Evolutionary conservation across 2,113 vertebrate species (phyloP).

Genomic region (Tricholaema leucomelas): DNA sequence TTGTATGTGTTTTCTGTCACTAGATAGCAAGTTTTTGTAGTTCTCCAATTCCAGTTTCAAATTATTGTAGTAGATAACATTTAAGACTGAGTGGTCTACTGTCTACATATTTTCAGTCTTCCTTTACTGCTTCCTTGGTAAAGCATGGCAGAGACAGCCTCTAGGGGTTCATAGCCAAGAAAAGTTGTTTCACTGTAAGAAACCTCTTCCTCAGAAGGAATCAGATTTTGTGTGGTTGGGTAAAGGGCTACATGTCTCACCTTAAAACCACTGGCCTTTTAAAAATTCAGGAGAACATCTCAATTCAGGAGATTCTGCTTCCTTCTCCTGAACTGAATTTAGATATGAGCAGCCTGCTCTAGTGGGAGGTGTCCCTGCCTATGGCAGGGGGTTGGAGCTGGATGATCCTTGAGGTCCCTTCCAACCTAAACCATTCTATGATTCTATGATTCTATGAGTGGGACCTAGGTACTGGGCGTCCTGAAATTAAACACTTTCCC

Average conservation of each 20-base stretch:
- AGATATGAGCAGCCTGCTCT: no score
- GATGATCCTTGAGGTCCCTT: no score
- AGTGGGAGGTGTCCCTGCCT: no score
- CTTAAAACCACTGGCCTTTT: not conserved
- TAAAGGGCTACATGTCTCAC: not conserved
- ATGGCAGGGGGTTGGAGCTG: no score
- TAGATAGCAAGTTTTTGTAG: not conserved
- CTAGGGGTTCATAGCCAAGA: not conserved
- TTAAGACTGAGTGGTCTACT: not conserved
- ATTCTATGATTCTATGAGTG: no score
- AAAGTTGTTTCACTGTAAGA: not conserved
- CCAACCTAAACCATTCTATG: no score
- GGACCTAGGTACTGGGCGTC: not conserved
- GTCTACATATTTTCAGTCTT: not conserved
- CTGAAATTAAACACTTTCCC: not conserved
- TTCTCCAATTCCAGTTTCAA: not conserved
- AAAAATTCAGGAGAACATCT: not conserved
- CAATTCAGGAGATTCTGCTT: not conserved
- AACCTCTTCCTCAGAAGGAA: not conserved
- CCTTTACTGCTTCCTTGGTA: not conserved
- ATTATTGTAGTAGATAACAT: not conserved
- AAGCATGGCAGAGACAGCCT: not conserved
- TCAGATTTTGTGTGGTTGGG: not conserved
- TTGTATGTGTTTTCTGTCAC: not conserved
- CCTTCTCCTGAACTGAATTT: not conserved